These are phyloP conservation scores for Muschampia plurimacula DNA, from an alignment of 2,888 invertebrate genomes.

Conservation along the genomic window DNA sequence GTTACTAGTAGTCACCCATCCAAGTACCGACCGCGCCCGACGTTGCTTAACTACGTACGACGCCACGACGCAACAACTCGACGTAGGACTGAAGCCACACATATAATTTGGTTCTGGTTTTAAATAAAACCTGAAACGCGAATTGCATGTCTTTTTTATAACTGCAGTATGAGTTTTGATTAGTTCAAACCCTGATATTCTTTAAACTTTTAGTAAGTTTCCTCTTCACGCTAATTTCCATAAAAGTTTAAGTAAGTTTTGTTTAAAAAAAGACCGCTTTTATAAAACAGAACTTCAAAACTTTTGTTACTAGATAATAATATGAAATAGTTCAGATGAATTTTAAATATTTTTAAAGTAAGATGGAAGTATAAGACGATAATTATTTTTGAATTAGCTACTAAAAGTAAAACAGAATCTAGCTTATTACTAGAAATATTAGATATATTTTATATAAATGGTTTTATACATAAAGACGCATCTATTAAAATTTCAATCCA, in stretches of 20 bases:
- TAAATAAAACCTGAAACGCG: not conserved
- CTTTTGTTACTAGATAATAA: too few species aligned
- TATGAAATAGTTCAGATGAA: too few species aligned
- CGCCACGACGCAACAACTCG: too few species aligned
- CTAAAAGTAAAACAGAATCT: not conserved
- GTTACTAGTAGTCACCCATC: conserved; percentile 53
- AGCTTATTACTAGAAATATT: not conserved
- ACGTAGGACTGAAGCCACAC: not conserved
- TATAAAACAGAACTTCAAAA: not conserved
- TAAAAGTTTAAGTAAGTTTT: too few species aligned
- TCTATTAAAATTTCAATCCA: conserved; percentile 5
- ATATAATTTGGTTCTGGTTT: not conserved
- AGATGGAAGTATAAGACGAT: too few species aligned
- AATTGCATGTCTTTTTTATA: conserved; percentile 9
- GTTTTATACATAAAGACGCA: not conserved
- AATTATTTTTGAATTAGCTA: not conserved
- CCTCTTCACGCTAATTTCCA: not conserved
- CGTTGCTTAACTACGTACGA: conserved; percentile 39
- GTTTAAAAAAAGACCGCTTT: not conserved
- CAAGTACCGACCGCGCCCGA: conserved; percentile 67
- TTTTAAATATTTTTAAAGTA: too few species aligned
- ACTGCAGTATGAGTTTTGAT: conserved; percentile 5
- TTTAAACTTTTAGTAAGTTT: conserved; percentile 22
- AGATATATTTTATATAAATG: not conserved
- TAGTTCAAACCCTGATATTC: conserved; percentile 7